phyloP scores from a whole-genome alignment of 2,797 vertebrate species.

The Lophius americanus region DNA sequence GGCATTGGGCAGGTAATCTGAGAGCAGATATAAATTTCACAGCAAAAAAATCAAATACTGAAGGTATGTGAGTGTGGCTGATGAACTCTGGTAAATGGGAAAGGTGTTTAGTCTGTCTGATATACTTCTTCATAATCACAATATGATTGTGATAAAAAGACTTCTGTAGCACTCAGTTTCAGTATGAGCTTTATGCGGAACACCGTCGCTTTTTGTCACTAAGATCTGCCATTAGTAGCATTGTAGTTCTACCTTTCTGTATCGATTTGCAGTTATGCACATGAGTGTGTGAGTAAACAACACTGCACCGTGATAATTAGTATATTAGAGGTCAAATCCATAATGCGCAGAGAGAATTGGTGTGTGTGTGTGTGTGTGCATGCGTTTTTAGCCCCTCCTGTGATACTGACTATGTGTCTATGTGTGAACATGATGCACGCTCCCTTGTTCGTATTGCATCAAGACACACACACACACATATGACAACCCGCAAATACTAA shows the following conservation, averaged over 20 bases:
- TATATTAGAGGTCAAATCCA: conserved; percentile 70
- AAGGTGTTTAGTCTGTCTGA: conserved; percentile 17
- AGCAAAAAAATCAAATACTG: conserved; percentile 6
- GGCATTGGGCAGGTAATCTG: not conserved
- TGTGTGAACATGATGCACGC: conserved; percentile 6
- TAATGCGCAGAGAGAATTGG: conserved; percentile 45
- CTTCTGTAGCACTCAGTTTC: no score
- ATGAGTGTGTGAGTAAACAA: conserved; percentile 38
- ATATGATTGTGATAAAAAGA: no score
- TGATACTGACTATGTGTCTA: conserved; percentile 42
- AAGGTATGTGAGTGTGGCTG: not conserved
- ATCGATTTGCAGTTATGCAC: conserved; percentile 20
- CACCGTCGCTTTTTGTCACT: conserved; percentile 23
- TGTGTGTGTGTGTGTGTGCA: conserved; percentile 22
- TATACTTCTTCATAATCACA: not conserved
- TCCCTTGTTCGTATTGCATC: conserved; percentile 52
- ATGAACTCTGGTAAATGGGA: conserved; percentile 35
- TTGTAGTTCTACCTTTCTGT: conserved; percentile 16
- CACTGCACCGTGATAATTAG: conserved; percentile 42
- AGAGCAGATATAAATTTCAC: conserved; percentile 9
- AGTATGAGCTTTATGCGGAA: conserved; percentile 28
- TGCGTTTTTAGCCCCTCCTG: conserved; percentile 26
- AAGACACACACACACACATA: conserved; percentile 39
- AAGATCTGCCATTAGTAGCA: conserved; percentile 17
- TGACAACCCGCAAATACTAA: conserved; percentile 12